These are phyloP conservation scores for Girardinichthys multiradiatus DNA, from an alignment of 2,113 vertebrate genomes.

Conservation along the genomic window DNA sequence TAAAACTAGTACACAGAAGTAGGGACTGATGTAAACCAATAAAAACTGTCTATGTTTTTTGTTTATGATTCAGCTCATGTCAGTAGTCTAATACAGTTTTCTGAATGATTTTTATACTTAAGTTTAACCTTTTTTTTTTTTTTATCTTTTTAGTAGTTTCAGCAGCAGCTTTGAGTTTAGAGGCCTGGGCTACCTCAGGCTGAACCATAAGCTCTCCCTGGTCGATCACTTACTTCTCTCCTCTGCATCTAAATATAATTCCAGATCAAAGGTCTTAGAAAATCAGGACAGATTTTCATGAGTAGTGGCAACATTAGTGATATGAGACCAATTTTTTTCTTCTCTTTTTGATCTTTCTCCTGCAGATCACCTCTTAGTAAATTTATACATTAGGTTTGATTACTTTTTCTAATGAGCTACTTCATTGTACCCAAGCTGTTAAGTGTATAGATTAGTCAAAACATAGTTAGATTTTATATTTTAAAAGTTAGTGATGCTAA, in stretches of 20 bases:
- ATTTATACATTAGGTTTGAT: slow-evolving; percentile 1
- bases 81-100: not conserved
- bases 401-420: not conserved
- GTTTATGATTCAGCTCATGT: not conserved
- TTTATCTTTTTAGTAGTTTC: slow-evolving; percentile 22
- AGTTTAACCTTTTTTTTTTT: slow-evolving; percentile 7
- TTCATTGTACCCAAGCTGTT: not conserved
- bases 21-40: not conserved
- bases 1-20: not conserved
- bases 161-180: slow-evolving; percentile 39
- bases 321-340: slow-evolving; percentile 9
- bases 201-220: slow-evolving; percentile 34
- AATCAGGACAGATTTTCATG: slow-evolving; percentile 51
- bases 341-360: slow-evolving; percentile 20
- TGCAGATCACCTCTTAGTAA: not conserved
- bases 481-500: not conserved
- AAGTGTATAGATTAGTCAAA: not conserved
- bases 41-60: not conserved
- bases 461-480: not conserved
- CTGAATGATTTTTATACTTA: slow-evolving; percentile 14
- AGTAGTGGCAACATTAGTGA: slow-evolving; percentile 33
- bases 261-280: slow-evolving; percentile 71
- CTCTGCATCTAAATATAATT: slow-evolving; percentile 62
- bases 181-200: slow-evolving; percentile 36
- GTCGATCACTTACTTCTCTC: slow-evolving; percentile 43